Base-by-base conservation (phyloP, 2,797 vertebrate genomes). In the Chelmon rostratus region DNA sequence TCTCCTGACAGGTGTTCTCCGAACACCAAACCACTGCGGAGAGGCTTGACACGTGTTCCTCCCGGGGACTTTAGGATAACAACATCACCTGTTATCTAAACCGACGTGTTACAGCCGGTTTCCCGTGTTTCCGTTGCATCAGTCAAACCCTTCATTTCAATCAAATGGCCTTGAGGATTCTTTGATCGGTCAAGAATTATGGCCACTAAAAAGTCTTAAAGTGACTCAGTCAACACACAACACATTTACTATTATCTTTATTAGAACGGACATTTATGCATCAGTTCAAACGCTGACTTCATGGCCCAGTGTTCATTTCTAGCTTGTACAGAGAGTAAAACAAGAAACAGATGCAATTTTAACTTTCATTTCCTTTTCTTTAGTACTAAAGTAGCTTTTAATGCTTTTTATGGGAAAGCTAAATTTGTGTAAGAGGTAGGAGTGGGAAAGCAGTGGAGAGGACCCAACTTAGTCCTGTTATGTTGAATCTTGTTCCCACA, bases 371-470 rank as follows among this genome's bases (percentile, higher is more conserved):
- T 71, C 53, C 70, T 71, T 38, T 8, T 23, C 23, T 73, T 46
- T 33, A 63, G 49, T 42, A 18, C 40, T 68, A 8, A 74, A 47
- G 23, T 74, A 12, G 15, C 28, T 66, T 70, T 73, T n/a, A 37
- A 71, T 65, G 54, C 47, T 73, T 52, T 79, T 81, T 82, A 82
- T 84, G 81, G 80, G 81, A 82, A 84, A 67, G 37, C 42, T 69
- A 47, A 69, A 74, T 73, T 66, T 23, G 37, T 62, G 54, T 77
- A 79, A 73, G 73, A 74, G 56, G 88, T 81, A 89, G 85, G 88
- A 88, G 89, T 92, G 80, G 84, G 88, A 90, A 91, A 82, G 38
- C 3, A 62, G 80, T 15, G 59, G 47, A 53, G 35, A 63, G 54
- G 67, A 77, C 40, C 59, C 61, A 65, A 67, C 64, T 79, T 72